These are phyloP conservation scores for Diaprepes abbreviatus DNA, from an alignment of 2,888 invertebrate species.

Conservation along the genomic window DNA sequence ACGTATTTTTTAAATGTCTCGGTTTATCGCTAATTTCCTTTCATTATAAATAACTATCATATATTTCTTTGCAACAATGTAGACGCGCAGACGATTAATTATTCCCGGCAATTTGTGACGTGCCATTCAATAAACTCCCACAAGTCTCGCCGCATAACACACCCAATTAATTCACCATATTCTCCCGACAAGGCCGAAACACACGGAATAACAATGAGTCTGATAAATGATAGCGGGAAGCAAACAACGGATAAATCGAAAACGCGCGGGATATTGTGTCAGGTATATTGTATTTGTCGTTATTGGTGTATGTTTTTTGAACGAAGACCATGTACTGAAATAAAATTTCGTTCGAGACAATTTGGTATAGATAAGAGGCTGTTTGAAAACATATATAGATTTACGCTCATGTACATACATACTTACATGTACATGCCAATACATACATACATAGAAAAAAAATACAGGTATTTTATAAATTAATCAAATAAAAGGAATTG, in stretches of 20 bases:
- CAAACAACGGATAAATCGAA: conserved; percentile 32
- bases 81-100: conserved; percentile 24
- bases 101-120: conserved; percentile 35
- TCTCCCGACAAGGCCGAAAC: conserved; percentile 33
- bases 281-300: neutral
- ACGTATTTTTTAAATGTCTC: neutral
- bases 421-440: too few relatives aligned
- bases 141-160: conserved; percentile 42
- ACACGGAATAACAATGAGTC: conserved; percentile 37
- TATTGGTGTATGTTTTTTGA: too few relatives aligned
- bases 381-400: too few relatives aligned
- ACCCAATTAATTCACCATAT: conserved; percentile 48
- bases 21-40: too few relatives aligned
- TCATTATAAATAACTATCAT: too few relatives aligned
- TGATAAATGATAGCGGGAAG: conserved; percentile 33
- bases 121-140: conserved; percentile 45
- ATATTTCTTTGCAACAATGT: neutral
- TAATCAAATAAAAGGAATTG: too few relatives aligned
- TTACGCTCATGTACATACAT: too few relatives aligned
- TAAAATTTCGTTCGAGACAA: too few relatives aligned
- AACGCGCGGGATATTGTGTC: neutral
- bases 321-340: too few relatives aligned
- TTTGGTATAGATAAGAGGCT: too few relatives aligned
- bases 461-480: too few relatives aligned
- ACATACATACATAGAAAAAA: too few relatives aligned